A percentile compares a stretch with the other conserved stretches of the same genome.
Conservation (phyloP, 2,888 invertebrate species). For the Plutella xylostella region DNA sequence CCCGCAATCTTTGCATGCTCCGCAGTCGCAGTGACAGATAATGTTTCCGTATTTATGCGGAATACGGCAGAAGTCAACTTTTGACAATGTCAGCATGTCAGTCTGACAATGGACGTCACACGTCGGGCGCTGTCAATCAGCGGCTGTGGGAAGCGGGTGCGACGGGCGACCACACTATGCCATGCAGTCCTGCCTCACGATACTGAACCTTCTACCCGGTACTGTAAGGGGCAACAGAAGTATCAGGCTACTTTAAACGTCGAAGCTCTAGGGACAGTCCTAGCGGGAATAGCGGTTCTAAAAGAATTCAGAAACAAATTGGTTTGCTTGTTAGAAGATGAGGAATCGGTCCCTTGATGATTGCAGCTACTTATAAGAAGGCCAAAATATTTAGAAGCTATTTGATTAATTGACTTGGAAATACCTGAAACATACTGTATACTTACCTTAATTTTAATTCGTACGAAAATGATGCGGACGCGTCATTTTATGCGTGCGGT, state of each 20-base stretch:
- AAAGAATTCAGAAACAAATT: constrained; percentile 36
- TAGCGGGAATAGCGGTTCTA: constrained; percentile 21
- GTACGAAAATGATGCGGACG: too few relatives aligned
- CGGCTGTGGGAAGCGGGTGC: constrained; percentile 57
- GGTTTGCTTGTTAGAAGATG: constrained; percentile 37
- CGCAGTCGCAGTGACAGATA: constrained; percentile 2
- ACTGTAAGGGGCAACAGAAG: too few relatives aligned
- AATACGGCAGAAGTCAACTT: constrained; percentile 63
- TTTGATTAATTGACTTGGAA: too few relatives aligned
- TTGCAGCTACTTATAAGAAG: not conserved
- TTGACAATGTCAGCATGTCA: constrained; percentile 67
- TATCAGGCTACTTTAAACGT: not conserved
- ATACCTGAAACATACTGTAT: too few relatives aligned
- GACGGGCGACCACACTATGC: too few relatives aligned
- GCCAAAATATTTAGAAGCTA: too few relatives aligned
- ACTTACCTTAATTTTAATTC: too few relatives aligned
- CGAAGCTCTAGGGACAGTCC: not conserved
- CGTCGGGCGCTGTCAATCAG: constrained; percentile 58
- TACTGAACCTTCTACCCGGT: too few relatives aligned
- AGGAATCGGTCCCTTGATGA: constrained; percentile 44
- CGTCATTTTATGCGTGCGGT: too few relatives aligned
- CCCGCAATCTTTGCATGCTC: constrained; percentile 20
- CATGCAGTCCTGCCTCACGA: too few relatives aligned
- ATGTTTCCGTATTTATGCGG: constrained; percentile 30
- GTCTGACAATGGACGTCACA: constrained; percentile 60